phyloP scores from a whole-genome alignment of 2,797 vertebrate species.

The Glossophaga mutica region DNA sequence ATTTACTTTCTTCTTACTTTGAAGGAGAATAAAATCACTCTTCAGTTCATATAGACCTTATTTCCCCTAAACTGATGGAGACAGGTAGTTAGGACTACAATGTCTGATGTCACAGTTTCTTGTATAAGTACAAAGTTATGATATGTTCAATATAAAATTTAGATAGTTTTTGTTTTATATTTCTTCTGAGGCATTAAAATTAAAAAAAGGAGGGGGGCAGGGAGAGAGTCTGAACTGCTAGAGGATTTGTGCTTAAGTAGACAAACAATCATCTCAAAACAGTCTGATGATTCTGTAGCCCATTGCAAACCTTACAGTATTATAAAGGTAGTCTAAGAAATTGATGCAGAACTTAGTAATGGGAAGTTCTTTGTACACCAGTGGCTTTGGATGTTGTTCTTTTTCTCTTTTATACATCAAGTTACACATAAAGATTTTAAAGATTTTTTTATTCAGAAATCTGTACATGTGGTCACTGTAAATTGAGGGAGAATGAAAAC shows the following conservation, averaged over 20 bases:
- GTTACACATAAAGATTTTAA: background rate
- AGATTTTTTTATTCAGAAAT: background rate
- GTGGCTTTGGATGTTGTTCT: background rate
- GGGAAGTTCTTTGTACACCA: background rate
- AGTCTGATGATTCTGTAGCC: background rate
- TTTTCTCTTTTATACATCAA: background rate
- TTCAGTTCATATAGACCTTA: background rate
- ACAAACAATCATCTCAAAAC: background rate
- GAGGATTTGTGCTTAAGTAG: background rate
- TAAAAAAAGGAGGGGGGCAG: background rate
- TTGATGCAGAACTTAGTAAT: background rate
- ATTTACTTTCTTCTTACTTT: conserved; percentile 20
- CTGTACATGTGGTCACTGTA: background rate
- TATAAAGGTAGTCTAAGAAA: background rate
- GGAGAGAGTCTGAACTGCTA: background rate
- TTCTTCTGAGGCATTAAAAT: background rate
- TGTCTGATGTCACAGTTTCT: background rate
- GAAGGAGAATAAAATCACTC: conserved; percentile 1
- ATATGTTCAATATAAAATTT: background rate
- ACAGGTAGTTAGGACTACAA: background rate
- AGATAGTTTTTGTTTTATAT: background rate
- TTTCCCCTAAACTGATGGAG: background rate
- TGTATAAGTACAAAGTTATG: background rate
- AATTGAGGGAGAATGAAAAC: background rate
- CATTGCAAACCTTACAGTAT: background rate